phyloP scores from a whole-genome alignment of 2,888 invertebrate species.

The Euplexia lucipara region DNA sequence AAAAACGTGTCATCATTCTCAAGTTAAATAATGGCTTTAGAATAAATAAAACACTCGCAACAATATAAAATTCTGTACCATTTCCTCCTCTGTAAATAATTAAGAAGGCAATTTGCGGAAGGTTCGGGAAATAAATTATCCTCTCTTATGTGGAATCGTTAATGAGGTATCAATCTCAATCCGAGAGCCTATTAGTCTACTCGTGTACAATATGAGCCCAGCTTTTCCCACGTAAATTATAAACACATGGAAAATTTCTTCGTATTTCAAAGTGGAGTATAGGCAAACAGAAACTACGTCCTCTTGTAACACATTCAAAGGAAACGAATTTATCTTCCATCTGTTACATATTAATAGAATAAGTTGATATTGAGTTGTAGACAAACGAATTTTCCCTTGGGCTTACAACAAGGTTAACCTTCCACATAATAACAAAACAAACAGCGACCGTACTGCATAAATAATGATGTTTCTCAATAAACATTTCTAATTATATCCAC shows the following conservation, averaged over 20 bases:
- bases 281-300: not conserved
- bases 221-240: not conserved
- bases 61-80: not conserved
- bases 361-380: slow-evolving; percentile 1
- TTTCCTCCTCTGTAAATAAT: slow-evolving; percentile 27
- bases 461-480: slow-evolving; percentile 43
- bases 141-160: slow-evolving; percentile 4
- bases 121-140: not conserved
- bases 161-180: slow-evolving; percentile 3
- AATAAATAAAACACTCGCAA: not conserved
- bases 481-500: slow-evolving; percentile 46
- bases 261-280: not conserved
- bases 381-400: slow-evolving; percentile 42
- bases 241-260: not conserved
- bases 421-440: slow-evolving; percentile 31
- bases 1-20: slow-evolving; percentile 3
- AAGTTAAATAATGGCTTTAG: slow-evolving; percentile 6
- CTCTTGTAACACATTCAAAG: slow-evolving; percentile 2
- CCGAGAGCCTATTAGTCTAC: not conserved
- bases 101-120: slow-evolving; percentile 8
- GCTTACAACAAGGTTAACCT: slow-evolving; percentile 46
- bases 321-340: slow-evolving; percentile 8
- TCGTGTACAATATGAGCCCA: not conserved
- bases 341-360: slow-evolving; percentile 18
- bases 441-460: slow-evolving; percentile 40